Base-by-base conservation (phyloP, 2,113 vertebrate species). In the Vireo altiloquus region DNA sequence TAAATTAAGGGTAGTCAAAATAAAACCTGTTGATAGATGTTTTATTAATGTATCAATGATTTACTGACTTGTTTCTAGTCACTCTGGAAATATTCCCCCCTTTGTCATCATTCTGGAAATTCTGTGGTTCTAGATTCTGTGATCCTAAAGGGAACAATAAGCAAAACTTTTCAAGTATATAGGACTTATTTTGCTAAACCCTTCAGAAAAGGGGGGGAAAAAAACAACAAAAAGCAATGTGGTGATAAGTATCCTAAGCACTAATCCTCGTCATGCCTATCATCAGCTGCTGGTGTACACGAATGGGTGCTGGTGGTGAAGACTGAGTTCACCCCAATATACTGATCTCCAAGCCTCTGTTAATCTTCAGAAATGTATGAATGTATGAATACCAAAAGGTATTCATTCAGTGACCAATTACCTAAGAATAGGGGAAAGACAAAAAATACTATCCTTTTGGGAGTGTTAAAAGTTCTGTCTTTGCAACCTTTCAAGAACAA, bases 51-150 rank as follows among this genome's bases (percentile, higher is more conserved):
- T 16, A 25, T 35, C 24, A 54, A 18, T 35, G 6, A 40, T 28
- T 50, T 47, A 40, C 23, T 40, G 7, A 50, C 2, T 64, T 40
- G 14, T 53, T 75, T 82, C 10, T 37, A 42, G 10, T 37, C 10
- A 54, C 39, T 12, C 17, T 86, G 16, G 27, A 91, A 23, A 63
- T 76, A 15, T 2, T 42, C 8, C 1, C 0, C 1, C 0, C 37
- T 71, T 70, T 49, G 17, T 42, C 10, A 37, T 46, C 61, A 24
- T 40, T 84, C 11, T 46, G 15, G 50, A 66, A 16, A 61, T 40
- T 50, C 15, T 70, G 16, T 69, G 11, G 25, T 68, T 66, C 7
- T 79, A 40, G 4, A 60, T n/a, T 61, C 20, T 78, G 11, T 37
- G 15, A 25, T 54, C 54, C 20, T 79, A 64, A 72, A 59, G 4